phyloP scores from a whole-genome alignment of 2,797 vertebrate genomes.

The Taenioides sp. region DNA sequence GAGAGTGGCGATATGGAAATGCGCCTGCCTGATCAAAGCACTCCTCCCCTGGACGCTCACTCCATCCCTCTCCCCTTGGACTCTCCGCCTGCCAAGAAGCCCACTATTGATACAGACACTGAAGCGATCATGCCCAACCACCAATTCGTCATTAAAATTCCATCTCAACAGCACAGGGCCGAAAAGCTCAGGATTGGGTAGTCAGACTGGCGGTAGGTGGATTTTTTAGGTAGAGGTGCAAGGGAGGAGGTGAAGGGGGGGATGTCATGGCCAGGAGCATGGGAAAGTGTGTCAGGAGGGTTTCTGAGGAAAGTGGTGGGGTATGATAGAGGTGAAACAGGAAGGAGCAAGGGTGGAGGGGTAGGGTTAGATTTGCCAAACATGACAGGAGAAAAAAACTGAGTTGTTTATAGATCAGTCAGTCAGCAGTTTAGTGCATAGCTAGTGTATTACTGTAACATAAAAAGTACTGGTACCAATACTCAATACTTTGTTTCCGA shows the following conservation, averaged over 20 bases:
- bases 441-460: no score
- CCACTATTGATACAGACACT: slow-evolving; percentile 70
- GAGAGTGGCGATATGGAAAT: slow-evolving; percentile 73
- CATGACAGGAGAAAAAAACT: neutral
- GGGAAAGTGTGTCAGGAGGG: slow-evolving; percentile 7
- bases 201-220: slow-evolving; percentile 29
- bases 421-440: no score
- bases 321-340: neutral
- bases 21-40: slow-evolving; percentile 75
- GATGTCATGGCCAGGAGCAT: neutral
- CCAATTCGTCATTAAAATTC: slow-evolving; percentile 69
- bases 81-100: slow-evolving; percentile 60
- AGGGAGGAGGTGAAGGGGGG: neutral
- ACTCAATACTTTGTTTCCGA: no score
- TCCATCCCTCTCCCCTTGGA: slow-evolving; percentile 71
- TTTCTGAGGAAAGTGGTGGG: neutral
- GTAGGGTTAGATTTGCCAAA: neutral
- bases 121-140: slow-evolving; percentile 56
- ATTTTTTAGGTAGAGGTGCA: slow-evolving; percentile 40
- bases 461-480: no score
- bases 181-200: slow-evolving; percentile 44
- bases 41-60: slow-evolving; percentile 64
- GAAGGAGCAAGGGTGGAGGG: neutral
- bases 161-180: slow-evolving; percentile 53
- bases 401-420: no score